Percentiles rank a stretch among this genome's conserved stretches.
Evolutionary conservation across 1,140 invertebrate species (phyloP).

Genomic region (Frieseomelitta varia): DNA sequence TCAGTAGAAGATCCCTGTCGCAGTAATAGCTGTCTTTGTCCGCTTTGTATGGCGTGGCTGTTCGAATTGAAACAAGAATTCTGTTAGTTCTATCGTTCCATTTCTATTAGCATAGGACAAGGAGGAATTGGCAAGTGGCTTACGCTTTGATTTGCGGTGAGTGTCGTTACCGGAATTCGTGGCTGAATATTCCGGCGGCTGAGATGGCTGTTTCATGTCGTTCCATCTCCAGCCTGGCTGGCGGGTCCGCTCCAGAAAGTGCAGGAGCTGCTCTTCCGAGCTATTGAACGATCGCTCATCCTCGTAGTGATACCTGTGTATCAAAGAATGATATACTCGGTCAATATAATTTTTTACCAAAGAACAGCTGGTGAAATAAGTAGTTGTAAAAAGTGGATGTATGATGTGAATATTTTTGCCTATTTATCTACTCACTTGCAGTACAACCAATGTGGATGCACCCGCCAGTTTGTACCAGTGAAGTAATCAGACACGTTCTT

Average conservation of each 20-base stretch:
- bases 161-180: conserved; percentile 67
- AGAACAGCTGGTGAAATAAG: neutral
- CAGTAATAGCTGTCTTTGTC: conserved; percentile 86
- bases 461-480: conserved; percentile 90
- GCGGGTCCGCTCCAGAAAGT: conserved; percentile 89
- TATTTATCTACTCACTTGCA: conserved; percentile 76
- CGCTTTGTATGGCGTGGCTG: conserved; percentile 83
- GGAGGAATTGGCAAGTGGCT: no score
- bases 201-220: conserved; percentile 82
- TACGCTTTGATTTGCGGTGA: conserved; percentile 44
- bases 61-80: neutral
- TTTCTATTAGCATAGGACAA: neutral
- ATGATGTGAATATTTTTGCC: neutral
- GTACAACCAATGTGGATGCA: conserved; percentile 93
- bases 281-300: conserved; percentile 78
- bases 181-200: conserved; percentile 82
- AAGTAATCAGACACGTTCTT: conserved; percentile 87
- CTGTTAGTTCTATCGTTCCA: neutral
- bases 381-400: neutral
- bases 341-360: neutral
- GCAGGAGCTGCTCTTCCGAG: conserved; percentile 88
- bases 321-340: neutral
- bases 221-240: conserved; percentile 90
- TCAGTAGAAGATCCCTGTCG: conserved; percentile 92
- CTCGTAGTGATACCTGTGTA: conserved; percentile 83